Percentiles rank a stretch among this genome's conserved stretches.
phyloP scores from a whole-genome alignment of 2,888 invertebrate species.

The Acanthosepion lycidas region DNA sequence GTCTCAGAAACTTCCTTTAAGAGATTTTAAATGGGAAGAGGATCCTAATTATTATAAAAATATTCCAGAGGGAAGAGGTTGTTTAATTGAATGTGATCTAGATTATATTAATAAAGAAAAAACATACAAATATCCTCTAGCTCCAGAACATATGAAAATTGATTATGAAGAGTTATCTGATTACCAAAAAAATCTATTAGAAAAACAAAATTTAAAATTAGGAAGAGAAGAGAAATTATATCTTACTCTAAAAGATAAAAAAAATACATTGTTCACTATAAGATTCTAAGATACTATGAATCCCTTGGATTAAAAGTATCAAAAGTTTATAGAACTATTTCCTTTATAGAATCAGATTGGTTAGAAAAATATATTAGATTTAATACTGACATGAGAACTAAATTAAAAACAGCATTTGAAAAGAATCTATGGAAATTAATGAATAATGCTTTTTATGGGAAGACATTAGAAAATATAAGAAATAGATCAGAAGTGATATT shows the following conservation, averaged over 20 bases:
- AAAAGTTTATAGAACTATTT: constrained; percentile 62
- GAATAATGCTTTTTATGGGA: constrained; percentile 66
- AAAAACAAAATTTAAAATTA: not conserved
- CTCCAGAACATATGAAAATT: not conserved
- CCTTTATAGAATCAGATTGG: constrained; percentile 66
- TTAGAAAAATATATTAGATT: constrained; percentile 67
- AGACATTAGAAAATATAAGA: constrained; percentile 24
- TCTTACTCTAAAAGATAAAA: constrained; percentile 49
- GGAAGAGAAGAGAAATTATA: constrained; percentile 51
- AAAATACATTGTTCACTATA: constrained; percentile 68
- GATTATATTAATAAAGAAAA: not conserved
- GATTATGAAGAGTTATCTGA: not conserved
- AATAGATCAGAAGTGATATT: not conserved
- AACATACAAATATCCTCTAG: constrained; percentile 47
- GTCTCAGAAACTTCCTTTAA: constrained; percentile 49
- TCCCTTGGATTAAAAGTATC: constrained; percentile 57
- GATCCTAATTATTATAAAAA: not conserved
- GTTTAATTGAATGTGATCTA: not conserved
- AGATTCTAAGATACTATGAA: constrained; percentile 62
- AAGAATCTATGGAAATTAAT: constrained; percentile 73
- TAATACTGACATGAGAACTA: constrained; percentile 54
- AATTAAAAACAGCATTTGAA: constrained; percentile 63
- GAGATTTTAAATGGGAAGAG: constrained; percentile 35
- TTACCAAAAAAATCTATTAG: not conserved
- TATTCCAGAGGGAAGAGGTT: not conserved